Percentiles rank a stretch among this genome's conserved stretches.
Evolutionary conservation across 2,797 vertebrate species (phyloP).

Genomic region (Eospalax fontanierii): DNA sequence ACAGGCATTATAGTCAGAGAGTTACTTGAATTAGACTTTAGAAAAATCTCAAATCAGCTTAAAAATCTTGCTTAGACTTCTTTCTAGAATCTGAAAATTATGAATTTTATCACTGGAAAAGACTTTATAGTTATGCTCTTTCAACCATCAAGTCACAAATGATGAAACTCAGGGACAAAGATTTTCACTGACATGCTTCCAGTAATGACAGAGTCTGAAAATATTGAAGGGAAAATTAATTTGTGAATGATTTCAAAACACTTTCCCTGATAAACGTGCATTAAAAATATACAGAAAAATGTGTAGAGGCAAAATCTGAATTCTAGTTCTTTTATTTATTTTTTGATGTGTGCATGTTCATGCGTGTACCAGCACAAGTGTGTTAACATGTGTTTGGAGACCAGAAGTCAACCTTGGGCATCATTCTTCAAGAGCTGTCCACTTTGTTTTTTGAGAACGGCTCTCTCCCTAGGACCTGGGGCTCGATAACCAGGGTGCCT

Average conservation of each 20-base stretch:
- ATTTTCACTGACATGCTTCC: slow-evolving; percentile 40
- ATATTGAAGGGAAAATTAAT: slow-evolving; percentile 59
- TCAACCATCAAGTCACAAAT: slow-evolving; percentile 57
- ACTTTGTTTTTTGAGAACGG: not conserved
- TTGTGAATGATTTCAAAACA: slow-evolving; percentile 60
- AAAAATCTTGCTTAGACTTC: slow-evolving; percentile 40
- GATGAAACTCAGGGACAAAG: slow-evolving; percentile 9
- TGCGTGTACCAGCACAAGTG: not conserved
- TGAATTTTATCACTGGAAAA: slow-evolving; percentile 61
- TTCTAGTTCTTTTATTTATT: not conserved
- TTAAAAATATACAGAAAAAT: slow-evolving; percentile 4
- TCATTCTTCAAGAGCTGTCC: not conserved
- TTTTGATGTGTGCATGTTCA: not conserved
- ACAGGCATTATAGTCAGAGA: slow-evolving; percentile 66
- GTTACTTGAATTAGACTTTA: slow-evolving; percentile 61
- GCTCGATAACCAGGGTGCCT: no score
- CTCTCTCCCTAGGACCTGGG: not conserved
- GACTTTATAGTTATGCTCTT: slow-evolving; percentile 48
- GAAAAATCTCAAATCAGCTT: slow-evolving; percentile 51
- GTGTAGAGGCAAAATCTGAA: slow-evolving; percentile 11
- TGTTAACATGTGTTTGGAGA: fast-evolving
- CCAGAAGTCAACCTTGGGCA: not conserved
- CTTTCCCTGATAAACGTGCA: slow-evolving; percentile 24
- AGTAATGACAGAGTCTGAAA: slow-evolving; percentile 37
- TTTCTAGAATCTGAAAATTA: slow-evolving; percentile 45